A percentile compares a stretch with the other conserved stretches of the same genome.
phyloP scores from a whole-genome alignment of 2,888 invertebrate genomes.

The Chloroclysta siterata region DNA sequence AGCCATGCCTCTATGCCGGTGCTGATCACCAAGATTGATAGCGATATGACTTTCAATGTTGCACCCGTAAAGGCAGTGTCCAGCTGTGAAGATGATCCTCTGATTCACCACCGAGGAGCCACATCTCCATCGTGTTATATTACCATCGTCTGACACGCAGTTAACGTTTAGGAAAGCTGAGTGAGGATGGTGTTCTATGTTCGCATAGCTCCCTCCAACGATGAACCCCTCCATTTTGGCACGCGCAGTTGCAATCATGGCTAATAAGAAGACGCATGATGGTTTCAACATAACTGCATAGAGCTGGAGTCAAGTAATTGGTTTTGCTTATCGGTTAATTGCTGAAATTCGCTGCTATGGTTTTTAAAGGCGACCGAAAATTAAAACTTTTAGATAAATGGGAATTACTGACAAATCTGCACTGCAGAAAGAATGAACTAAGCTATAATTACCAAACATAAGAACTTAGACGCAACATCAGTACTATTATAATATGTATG shows the following conservation, averaged over 20 bases:
- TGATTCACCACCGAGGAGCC: constrained; percentile 44
- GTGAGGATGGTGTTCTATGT: constrained; percentile 27
- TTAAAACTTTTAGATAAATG: background rate
- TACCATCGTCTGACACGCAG: constrained; percentile 7
- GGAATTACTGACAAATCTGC: background rate
- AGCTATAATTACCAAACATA: no score
- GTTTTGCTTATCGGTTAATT: constrained; percentile 21
- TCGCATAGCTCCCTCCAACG: constrained; percentile 30
- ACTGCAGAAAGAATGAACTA: background rate
- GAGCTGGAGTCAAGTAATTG: background rate
- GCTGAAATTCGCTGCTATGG: constrained; percentile 1
- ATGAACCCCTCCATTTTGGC: constrained; percentile 33
- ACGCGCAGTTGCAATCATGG: constrained; percentile 3
- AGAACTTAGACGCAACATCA: no score
- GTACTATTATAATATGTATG: no score
- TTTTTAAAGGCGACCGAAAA: constrained; percentile 10
- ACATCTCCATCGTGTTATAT: constrained; percentile 39
- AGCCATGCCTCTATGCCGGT: constrained; percentile 5
- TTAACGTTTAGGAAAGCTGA: constrained; percentile 34
- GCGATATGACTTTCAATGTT: background rate
- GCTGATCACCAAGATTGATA: background rate
- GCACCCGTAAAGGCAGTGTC: constrained; percentile 21
- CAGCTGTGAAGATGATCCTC: constrained; percentile 28
- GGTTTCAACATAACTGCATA: constrained; percentile 7
- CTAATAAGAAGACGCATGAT: constrained; percentile 13